Percentiles rank a stretch among this genome's conserved stretches.
Evolutionary conservation across 1,140 invertebrate species (phyloP).

Genomic region (Solen grandis): DNA sequence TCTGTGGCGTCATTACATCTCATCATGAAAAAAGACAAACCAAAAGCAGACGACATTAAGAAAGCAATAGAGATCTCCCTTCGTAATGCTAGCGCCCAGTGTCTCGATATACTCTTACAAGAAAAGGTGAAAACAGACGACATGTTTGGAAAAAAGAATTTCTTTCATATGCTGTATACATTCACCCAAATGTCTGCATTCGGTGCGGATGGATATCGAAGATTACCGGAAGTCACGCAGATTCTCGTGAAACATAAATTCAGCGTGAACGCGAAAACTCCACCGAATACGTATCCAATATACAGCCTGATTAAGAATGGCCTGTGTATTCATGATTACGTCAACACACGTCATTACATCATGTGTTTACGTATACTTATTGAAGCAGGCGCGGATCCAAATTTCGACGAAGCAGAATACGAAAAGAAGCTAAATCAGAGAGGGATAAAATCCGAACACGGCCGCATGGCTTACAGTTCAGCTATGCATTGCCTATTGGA

Average conservation of each 20-base stretch:
- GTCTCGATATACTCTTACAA: conserved; percentile 67
- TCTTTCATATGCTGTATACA: conserved; percentile 69
- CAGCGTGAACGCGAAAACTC: conserved; percentile 58
- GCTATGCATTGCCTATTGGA: conserved; percentile 70
- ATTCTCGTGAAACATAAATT: conserved; percentile 67
- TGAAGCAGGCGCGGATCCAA: conserved; percentile 65
- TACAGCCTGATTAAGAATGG: conserved; percentile 69
- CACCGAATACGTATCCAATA: conserved; percentile 71
- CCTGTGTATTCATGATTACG: conserved; percentile 67
- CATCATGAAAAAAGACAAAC: conserved; percentile 62
- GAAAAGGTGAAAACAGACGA: conserved; percentile 56
- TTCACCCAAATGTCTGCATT: conserved; percentile 59
- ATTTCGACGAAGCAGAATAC: conserved; percentile 68
- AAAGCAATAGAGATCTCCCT: conserved; percentile 65
- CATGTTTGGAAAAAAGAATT: conserved; percentile 68
- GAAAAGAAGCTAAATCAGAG: conserved; percentile 53
- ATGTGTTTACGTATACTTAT: conserved; percentile 64
- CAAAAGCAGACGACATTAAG: conserved; percentile 58
- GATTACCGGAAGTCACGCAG: conserved; percentile 66
- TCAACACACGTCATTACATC: conserved; percentile 68
- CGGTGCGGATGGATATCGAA: conserved; percentile 57
- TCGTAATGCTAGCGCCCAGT: conserved; percentile 57
- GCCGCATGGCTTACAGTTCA: conserved; percentile 64
- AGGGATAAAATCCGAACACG: conserved; percentile 58
- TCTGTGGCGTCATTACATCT: conserved; percentile 58